Evolutionary conservation across 2,888 invertebrate genomes (phyloP).

Genomic region (Habroteleia sp.): DNA sequence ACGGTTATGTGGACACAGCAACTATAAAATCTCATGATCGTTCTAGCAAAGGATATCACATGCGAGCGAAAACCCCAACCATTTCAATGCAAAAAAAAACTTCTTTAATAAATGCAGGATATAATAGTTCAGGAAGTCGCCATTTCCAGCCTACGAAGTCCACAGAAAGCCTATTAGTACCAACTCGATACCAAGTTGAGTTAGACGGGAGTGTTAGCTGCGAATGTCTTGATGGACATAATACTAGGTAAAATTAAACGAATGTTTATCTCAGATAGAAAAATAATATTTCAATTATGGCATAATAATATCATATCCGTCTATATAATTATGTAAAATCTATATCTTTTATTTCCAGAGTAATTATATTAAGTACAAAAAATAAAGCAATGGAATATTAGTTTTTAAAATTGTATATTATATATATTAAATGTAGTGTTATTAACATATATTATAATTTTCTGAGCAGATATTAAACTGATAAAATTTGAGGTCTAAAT

Average conservation of each 20-base stretch:
- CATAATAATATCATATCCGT: too few species aligned
- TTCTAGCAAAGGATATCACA: conserved; percentile 81
- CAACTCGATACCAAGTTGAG: conserved; percentile 85
- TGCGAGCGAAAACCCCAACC: conserved; percentile 83
- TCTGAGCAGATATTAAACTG: too few species aligned
- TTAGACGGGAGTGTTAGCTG: conserved; percentile 87
- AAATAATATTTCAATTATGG: too few species aligned
- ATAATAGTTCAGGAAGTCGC: conserved; percentile 80
- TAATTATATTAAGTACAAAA: too few species aligned
- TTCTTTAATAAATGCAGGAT: conserved; percentile 81
- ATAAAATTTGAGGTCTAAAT: too few species aligned
- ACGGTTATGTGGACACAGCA: conserved; percentile 89
- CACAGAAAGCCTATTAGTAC: conserved; percentile 89
- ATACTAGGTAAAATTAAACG: conserved; percentile 65
- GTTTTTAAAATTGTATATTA: too few species aligned
- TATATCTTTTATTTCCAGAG: too few species aligned
- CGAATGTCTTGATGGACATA: conserved; percentile 84
- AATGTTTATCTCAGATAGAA: too few species aligned
- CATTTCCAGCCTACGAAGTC: conserved; percentile 88
- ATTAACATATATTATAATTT: too few species aligned
- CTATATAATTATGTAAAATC: too few species aligned
- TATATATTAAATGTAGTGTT: too few species aligned
- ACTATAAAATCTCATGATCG: conserved; percentile 80
- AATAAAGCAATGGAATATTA: too few species aligned
- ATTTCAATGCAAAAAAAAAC: conserved; percentile 82